phyloP scores from a whole-genome alignment of 2,797 vertebrate species.

The Acomys russatus region DNA sequence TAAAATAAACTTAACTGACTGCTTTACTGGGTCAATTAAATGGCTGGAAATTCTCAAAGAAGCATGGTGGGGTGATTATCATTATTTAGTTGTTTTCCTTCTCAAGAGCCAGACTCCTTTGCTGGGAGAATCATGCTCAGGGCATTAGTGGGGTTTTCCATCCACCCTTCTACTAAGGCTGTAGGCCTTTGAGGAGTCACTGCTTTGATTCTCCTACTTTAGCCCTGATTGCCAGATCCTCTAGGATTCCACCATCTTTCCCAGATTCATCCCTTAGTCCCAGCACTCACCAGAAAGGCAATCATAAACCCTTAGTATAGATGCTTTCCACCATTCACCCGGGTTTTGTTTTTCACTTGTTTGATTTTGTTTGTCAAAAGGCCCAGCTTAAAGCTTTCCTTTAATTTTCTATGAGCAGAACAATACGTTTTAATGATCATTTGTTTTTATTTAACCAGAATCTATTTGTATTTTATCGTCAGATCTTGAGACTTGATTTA shows the following conservation, averaged over 20 bases:
- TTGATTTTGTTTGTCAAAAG: background rate
- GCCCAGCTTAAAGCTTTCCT: slow-evolving; percentile 40
- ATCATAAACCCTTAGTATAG: background rate
- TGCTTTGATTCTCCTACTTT: background rate
- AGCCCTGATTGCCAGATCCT: background rate
- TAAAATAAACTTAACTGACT: slow-evolving; percentile 49
- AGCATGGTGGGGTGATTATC: background rate
- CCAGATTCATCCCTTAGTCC: background rate
- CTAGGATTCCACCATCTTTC: background rate
- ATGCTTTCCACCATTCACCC: background rate
- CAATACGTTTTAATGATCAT: slow-evolving; percentile 14
- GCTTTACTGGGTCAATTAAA: background rate
- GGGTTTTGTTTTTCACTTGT: background rate
- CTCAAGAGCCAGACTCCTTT: background rate
- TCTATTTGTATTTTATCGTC: slow-evolving; percentile 43
- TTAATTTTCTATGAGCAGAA: slow-evolving; percentile 40
- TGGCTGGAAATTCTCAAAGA: slow-evolving; percentile 53
- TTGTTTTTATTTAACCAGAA: slow-evolving; percentile 38
- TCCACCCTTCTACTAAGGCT: background rate
- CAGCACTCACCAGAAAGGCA: background rate
- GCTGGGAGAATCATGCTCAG: background rate
- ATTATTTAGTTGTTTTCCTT: background rate
- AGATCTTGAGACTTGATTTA: slow-evolving; percentile 33
- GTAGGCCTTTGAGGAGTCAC: background rate
- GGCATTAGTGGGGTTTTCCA: background rate